phyloP scores from a whole-genome alignment of 2,113 vertebrate genomes.

The Micronisus gabar region DNA sequence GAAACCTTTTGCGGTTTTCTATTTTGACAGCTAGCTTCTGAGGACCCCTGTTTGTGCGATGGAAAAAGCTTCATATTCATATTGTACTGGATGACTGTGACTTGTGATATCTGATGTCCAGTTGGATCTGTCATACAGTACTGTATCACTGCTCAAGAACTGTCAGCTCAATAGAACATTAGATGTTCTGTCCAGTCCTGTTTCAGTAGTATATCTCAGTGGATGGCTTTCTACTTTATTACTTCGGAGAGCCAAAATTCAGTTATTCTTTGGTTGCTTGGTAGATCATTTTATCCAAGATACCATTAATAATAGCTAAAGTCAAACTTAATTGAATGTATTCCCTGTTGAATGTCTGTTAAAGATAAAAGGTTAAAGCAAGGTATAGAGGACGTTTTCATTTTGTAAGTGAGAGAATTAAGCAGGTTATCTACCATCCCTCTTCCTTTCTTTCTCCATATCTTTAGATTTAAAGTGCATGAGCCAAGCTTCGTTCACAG shows the following conservation, averaged over 20 bases:
- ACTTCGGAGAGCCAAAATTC: constrained; percentile 5
- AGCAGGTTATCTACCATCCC: neutral
- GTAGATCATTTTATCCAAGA: neutral
- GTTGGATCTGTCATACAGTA: neutral
- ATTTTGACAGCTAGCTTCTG: neutral
- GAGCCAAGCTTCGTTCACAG: neutral
- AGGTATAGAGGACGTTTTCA: neutral
- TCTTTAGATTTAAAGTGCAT: neutral
- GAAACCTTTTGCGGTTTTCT: neutral
- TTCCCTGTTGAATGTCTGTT: neutral
- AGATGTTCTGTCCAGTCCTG: neutral
- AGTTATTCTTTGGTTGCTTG: neutral
- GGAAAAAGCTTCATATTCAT: neutral
- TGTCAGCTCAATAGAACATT: neutral
- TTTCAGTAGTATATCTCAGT: neutral
- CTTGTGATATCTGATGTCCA: neutral
- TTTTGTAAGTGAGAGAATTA: constrained; percentile 18
- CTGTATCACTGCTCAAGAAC: neutral
- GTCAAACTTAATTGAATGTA: neutral
- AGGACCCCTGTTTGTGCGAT: neutral
- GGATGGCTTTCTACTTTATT: neutral
- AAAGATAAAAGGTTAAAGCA: constrained; percentile 2
- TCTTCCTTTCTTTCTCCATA: neutral
- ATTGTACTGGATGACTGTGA: neutral
- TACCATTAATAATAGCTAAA: neutral